Base-by-base conservation (phyloP, 2,888 invertebrate genomes). In the Argynnis bischoffii region DNA sequence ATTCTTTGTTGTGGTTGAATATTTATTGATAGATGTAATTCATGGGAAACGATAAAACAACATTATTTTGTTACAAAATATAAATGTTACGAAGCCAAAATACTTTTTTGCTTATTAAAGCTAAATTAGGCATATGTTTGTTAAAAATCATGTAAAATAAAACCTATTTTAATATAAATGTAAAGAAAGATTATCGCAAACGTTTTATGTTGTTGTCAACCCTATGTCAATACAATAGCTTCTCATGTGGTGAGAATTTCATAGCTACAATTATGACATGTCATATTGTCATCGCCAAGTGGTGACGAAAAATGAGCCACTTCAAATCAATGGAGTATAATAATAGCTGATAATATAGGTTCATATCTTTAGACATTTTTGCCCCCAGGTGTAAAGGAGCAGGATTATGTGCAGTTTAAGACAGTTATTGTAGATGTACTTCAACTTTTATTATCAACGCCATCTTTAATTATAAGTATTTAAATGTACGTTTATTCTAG, bases 221-320 rank as follows among this genome's bases (percentile, higher is more conserved):
- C 50, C 63, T 47, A 60, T n/a, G 21, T 54, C 46, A 26, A 35
- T 26, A 15, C 46, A 69, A 60, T 63, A 69, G 63, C 53, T 70
- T 67, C 53, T 66, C 59, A 64, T 59, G 55, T 46, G 72, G 69
- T 70, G 70, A 66, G 74, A 69, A 69, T 51, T 35, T 64, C 55
- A 70, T 74, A 75, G 80, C 80, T 79, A 78, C 79, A 79, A 84
- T 81, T 86, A 87, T 89, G 89, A 86, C 86, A 81, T 76, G 79
- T 83, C 64, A 66, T 75, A 87, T 88, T 89, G 84, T 86, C 72
- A 77, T 71, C 70, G 71, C 81, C 74, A 86, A 90, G 91, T 89
- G 87, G 85, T 80, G 83, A 79, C 80, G 75, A 74, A 76, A 76
- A 76, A 80, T 78, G 77, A 72, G 73, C 70, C 81, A 83, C 85